Evolutionary conservation across 1,140 invertebrate genomes (phyloP).

Genomic region (Leucophenga varia): DNA sequence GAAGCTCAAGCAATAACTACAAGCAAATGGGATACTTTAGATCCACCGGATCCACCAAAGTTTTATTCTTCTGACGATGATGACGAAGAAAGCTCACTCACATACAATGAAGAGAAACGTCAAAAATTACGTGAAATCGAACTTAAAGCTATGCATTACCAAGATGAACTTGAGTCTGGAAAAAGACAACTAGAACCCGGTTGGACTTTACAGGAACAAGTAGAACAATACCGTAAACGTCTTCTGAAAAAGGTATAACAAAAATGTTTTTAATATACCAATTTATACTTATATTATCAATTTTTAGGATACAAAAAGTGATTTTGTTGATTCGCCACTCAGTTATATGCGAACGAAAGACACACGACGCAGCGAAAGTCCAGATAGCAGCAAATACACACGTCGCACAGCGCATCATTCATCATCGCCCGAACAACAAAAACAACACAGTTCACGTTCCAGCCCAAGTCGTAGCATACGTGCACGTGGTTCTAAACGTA

Average conservation of each 20-base stretch:
- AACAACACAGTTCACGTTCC: constrained; percentile 21
- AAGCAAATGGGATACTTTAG: constrained; percentile 78
- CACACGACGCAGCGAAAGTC: constrained; percentile 31
- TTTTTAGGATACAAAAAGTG: constrained; percentile 21
- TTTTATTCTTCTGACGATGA: constrained; percentile 46
- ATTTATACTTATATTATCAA: not conserved
- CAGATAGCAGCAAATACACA: constrained; percentile 10
- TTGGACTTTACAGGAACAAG: constrained; percentile 78
- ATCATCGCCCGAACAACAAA: constrained; percentile 8
- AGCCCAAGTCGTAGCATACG: constrained; percentile 16
- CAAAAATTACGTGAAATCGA: constrained; percentile 89
- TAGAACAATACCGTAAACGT: constrained; percentile 89
- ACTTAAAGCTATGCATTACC: constrained; percentile 91
- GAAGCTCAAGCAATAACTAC: constrained; percentile 88
- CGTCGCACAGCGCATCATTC: constrained; percentile 3
- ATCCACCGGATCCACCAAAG: constrained; percentile 53
- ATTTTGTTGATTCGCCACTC: constrained; percentile 38
- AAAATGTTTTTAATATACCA: too few species aligned
- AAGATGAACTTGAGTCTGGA: constrained; percentile 92
- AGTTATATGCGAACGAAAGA: constrained; percentile 33
- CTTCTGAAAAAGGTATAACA: constrained; percentile 83
- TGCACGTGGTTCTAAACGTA: constrained; percentile 28
- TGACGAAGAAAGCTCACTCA: constrained; percentile 44
- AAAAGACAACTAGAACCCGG: constrained; percentile 73
- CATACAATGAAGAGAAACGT: constrained; percentile 73